Evolutionary conservation across 2,797 vertebrate genomes (phyloP).

Genomic region (Eptatretus atami): DNA sequence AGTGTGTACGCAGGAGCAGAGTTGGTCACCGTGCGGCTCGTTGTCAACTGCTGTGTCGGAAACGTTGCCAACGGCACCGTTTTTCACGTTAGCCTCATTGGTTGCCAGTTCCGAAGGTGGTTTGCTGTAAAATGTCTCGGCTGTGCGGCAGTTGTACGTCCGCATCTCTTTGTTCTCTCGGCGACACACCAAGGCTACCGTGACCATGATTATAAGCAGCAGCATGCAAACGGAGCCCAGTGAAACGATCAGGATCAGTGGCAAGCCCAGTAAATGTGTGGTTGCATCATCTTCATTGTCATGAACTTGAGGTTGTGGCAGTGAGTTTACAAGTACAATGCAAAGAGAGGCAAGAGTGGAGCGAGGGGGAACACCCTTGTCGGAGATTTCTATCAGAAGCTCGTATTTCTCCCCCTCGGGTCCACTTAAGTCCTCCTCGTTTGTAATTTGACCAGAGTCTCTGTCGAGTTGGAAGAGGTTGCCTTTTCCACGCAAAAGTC

Average conservation of each 20-base stretch:
- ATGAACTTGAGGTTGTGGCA: constrained; percentile 15
- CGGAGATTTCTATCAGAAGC: constrained; percentile 58
- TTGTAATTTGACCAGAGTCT: constrained; percentile 65
- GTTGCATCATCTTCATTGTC: not conserved
- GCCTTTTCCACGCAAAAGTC: constrained; percentile 63
- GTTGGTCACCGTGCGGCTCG: not conserved
- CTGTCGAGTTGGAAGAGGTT: constrained; percentile 80
- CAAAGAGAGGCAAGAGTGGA: constrained; percentile 53
- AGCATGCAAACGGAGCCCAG: constrained; percentile 72
- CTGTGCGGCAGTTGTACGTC: constrained; percentile 54
- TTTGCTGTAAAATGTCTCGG: constrained; percentile 46
- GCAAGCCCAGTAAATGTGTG: constrained; percentile 34
- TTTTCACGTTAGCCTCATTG: not conserved
- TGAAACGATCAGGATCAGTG: constrained; percentile 77
- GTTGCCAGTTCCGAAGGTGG: not conserved
- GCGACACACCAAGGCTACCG: constrained; percentile 67
- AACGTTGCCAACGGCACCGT: not conserved
- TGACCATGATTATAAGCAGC: constrained; percentile 90
- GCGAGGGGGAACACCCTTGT: constrained; percentile 70
- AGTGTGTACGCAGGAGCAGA: not conserved
- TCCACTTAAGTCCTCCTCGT: constrained; percentile 31
- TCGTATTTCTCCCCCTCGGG: constrained; percentile 55
- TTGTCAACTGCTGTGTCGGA: constrained; percentile 12
- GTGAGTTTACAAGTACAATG: constrained; percentile 46
- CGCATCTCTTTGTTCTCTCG: constrained; percentile 75